Evolutionary conservation across 2,888 invertebrate species (phyloP), one percentile per base, ranked within the genome.

Genomic region (Apoda limacodes): DNA sequence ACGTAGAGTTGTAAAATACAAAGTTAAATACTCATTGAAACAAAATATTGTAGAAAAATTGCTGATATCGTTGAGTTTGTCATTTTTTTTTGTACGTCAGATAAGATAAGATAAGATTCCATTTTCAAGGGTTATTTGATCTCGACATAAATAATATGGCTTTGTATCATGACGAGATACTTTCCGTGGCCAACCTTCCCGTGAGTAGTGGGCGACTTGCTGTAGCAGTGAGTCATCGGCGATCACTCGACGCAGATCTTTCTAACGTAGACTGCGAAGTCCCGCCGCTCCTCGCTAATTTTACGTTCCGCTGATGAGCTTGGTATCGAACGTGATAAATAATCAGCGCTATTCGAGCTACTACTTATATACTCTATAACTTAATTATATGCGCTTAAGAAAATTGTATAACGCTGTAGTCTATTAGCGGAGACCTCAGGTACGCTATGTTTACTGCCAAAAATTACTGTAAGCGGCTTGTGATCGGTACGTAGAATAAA

Each of bases 361-460:
- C 34, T 28, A 4, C 23, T 23, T 2, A 35, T 13, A 3, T 32
- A 33, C 22, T 28, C 38, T 4, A 45, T 41, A 4, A 4, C 22
- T 29, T 38, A 41, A 27, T 45, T 45, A 32, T 42, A 41, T 1
- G 15, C 39, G n/a, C n/a, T n/a, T n/a, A 43, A 23, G 23, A 44
- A 42, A 9, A 44, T 25, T 15, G 41, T 43, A 19, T 45, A 42
- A 5, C 44, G 28, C 21, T 44, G 41, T 6, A 44, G 22, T 2
- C 44, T 12, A 12, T 44, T 41, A 2, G 46, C 46, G 0, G n/a
- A n/a, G n/a, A n/a, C n/a, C n/a, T n/a, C n/a, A n/a, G n/a, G n/a
- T n/a, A n/a, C n/a, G n/a, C n/a, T n/a, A n/a, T n/a, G n/a, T n/a
- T n/a, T n/a, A n/a, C n/a, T n/a, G n/a, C n/a, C n/a, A n/a, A n/a